Evolutionary conservation across 2,797 vertebrate genomes (phyloP), one percentile per base, ranked within the genome.

Genomic region (Aldrovandia affinis): DNA sequence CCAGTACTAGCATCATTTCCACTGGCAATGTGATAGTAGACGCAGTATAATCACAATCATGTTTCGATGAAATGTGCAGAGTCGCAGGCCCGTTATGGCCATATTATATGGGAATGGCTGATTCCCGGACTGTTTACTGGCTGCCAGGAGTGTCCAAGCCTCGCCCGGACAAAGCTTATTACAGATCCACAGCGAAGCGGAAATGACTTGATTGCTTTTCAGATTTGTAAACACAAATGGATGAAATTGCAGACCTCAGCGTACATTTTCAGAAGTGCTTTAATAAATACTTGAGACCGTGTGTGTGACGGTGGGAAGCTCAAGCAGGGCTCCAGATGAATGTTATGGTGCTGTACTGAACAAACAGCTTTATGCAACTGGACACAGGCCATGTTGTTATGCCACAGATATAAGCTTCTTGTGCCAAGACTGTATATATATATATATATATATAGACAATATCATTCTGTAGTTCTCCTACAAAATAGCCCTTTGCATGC

Each of bases 61-160:
- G 73, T 77, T 77, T 44, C n/a, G 30, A 77, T 8, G 39, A 77
- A 77, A 77, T 39, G 25, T 77, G 8, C 73, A 77, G 33, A 47
- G n/a, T n/a, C n/a, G n/a, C n/a, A 20, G 18, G 2, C 39, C 42
- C 25, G 25, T 77, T 77, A 36, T 3, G 20, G 42, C 39, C 22
- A 77, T 77, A 47, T 42, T 20, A n/a, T 10, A 36, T 14, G 42
- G 25, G 39, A 73, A 73, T 15, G 68, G 15, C 15, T 39, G 15
- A 68, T 14, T 68, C 0, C 12, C 30, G 28, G 33, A 14, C 30
- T 14, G 5, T 2, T 33, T 22, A 39, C 42, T 77, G 2, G 25
- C 42, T 77, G 22, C 42, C 39, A 77, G 22, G 73, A 77, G 15
- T 57, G 15, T 57, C 55, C 18, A 15, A 57, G 55, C 55, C 9